Base-by-base conservation (phyloP, 2,797 vertebrate genomes). In the Oreonectes daqikongensis region DNA sequence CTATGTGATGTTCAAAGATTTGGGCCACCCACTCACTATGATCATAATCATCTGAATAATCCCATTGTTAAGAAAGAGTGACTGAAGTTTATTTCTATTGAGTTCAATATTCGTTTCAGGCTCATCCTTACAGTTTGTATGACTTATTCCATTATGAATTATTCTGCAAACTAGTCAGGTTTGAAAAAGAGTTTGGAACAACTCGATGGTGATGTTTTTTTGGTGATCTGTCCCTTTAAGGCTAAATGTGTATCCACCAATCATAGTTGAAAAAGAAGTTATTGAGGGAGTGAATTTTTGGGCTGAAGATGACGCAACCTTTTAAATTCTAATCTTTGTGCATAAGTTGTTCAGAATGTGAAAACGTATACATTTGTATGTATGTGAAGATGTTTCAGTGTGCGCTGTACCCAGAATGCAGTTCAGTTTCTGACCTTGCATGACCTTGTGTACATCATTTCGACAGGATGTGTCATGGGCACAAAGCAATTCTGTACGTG, bases 401-500 rank as follows among this genome's bases (percentile, higher is more conserved):
- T 30, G 55, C 30, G 28, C 26, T 59, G 17, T 32, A 7, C 14
- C 17, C 17, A 35, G 9, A 35, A 61, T 35, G 28, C 0, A 35
- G 18, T 18, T 55, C 24, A 5, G 40, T 11, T 59, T 67, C 63
- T 20, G 72, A 44, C 48, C 35, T 52, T 66, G 10, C 32, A 11
- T 65, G 60, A 72, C 57, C 42, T 50, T 72, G 70, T 61, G 24
- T 11, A 38, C 42, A 5, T 75, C 26, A 67, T 75, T 75, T 20
- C 3, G 40, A 67, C 52, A 46, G 42, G 20, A 26, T 22, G 15
- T 60, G 69, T 59, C 22, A 17, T 2, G 3, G 50, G 28, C 60
- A 14, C 44, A 66, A 78, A 61, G 17, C 35, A 42, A n/a, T 32
- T 38, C 46, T 65, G 46, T 55, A 24, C 18, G 14, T 70, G 44